Evolutionary conservation across 2,113 vertebrate species (phyloP), one percentile per base, ranked within the genome.

Genomic region (Ceratotherium simum): DNA sequence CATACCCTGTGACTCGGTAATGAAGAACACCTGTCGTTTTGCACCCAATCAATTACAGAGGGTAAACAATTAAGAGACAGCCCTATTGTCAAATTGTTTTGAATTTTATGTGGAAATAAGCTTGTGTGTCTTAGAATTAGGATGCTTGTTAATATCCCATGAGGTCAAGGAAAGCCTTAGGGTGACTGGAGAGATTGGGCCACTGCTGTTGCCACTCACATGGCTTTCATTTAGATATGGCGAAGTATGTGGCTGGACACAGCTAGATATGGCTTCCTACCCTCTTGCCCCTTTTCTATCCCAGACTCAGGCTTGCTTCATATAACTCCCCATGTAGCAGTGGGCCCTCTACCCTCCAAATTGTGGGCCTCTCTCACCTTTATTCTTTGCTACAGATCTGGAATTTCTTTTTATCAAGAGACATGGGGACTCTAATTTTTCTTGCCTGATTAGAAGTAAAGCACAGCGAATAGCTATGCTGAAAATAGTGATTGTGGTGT

Each of bases 381-480:
- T 76, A 0, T 81, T 95, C 31, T 83, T 64, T 67, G 8, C 54
- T 72, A 42, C 25, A 36, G 29, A 87, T 27, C 54, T 92, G n/a
- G 27, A 72, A 73, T 95, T 94, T 93, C 21, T 85, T 69, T 93
- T 79, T 60, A 83, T 42, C 7, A 6, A 60, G 83, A 72, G 51
- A 42, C 27, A 23, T 5, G 31, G 21, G 27, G 8, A 42, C n/a
- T 91, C n/a, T 2, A 0, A 2, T 33, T 72, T 92, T 83, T 67
- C 76, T 95, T 92, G 10, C 20, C 80, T 25, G 4, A 5, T 91
- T 82, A 58, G 62, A 89, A 80, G 14, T 69, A 25, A 85, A 87
- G 4, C 21, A 81, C 1, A 78, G 79, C 31, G 85, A 89, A 56
- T 1, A 39, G n/a, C 65, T 70, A 31, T 16, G 12, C 17, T 72